A percentile compares a stretch with the other conserved stretches of the same genome.
These are phyloP conservation scores for Cheilosia grossa DNA, from an alignment of 2,888 invertebrate genomes.

Conservation along the genomic window DNA sequence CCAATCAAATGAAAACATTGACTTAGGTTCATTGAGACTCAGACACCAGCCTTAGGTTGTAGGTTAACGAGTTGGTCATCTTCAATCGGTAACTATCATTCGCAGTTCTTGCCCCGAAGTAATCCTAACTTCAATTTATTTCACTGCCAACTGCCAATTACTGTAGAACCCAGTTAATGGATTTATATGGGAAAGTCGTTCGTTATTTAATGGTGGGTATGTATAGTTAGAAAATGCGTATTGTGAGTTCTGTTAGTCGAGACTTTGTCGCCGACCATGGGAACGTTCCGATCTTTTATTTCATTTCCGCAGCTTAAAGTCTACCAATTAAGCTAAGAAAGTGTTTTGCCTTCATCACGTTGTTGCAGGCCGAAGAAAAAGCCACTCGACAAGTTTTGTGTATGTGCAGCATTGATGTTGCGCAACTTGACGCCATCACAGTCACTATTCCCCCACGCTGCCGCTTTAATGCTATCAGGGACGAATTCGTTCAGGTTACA, in stretches of 20 bases:
- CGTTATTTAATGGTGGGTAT: slow-evolving; percentile 1
- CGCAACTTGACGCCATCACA: slow-evolving; percentile 55
- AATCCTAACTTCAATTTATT: slow-evolving; percentile 26
- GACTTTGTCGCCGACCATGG: slow-evolving; percentile 6
- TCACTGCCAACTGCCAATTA: slow-evolving; percentile 45
- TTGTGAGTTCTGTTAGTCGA: slow-evolving; percentile 9
- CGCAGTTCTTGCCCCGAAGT: slow-evolving; percentile 1
- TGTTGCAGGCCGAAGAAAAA: not conserved
- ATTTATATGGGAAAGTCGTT: slow-evolving; percentile 29
- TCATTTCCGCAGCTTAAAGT: slow-evolving; percentile 2
- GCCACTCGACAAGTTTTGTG: slow-evolving; percentile 10
- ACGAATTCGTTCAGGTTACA: slow-evolving; percentile 51
- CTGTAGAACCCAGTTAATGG: slow-evolving; percentile 15
- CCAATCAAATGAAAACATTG: slow-evolving; percentile 48
- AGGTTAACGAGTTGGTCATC: slow-evolving; percentile 46
- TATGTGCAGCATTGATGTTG: slow-evolving; percentile 28
- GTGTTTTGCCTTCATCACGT: slow-evolving; percentile 29
- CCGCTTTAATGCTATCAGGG: slow-evolving; percentile 44
- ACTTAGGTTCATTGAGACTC: slow-evolving; percentile 21
- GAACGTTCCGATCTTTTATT: slow-evolving; percentile 54
- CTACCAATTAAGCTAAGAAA: slow-evolving; percentile 61
- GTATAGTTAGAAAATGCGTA: slow-evolving; percentile 44
- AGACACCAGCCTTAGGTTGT: slow-evolving; percentile 37
- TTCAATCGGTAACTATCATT: slow-evolving; percentile 27
- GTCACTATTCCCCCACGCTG: not conserved